phyloP scores from a whole-genome alignment of 2,888 invertebrate species.

The Leistus spinibarbis region DNA sequence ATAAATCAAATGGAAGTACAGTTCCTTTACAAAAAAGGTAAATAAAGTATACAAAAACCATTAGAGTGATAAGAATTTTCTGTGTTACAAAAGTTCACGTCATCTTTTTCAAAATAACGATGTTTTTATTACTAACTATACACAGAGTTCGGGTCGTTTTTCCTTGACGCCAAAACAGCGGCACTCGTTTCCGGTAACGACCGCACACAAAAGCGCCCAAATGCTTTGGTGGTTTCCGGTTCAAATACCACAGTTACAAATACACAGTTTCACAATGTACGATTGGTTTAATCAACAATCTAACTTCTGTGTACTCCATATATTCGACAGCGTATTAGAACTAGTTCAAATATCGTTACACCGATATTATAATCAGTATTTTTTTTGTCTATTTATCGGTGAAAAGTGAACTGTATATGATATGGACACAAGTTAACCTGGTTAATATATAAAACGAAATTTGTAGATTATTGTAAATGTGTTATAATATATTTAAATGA shows the following conservation, averaged over 20 bases:
- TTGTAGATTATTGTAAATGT: too few relatives aligned
- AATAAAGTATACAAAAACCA: neutral
- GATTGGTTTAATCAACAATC: neutral
- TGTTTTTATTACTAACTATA: neutral
- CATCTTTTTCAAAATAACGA: neutral
- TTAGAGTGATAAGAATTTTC: neutral
- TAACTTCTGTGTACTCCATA: too few relatives aligned
- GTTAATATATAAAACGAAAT: too few relatives aligned
- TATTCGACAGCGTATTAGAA: too few relatives aligned
- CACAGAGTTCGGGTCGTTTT: neutral
- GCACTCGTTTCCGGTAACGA: conserved; percentile 27
- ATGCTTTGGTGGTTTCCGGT: conserved; percentile 26
- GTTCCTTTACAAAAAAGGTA: neutral
- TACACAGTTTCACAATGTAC: neutral
- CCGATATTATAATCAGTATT: too few relatives aligned
- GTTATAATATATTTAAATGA: too few relatives aligned
- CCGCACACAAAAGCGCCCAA: conserved; percentile 22
- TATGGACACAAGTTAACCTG: too few relatives aligned
- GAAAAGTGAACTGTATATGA: too few relatives aligned
- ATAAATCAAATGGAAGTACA: neutral
- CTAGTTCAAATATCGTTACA: too few relatives aligned
- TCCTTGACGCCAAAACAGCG: conserved; percentile 9
- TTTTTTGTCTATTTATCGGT: too few relatives aligned
- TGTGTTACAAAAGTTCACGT: neutral
- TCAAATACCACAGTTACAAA: neutral